These are phyloP conservation scores for Hydriomena furcata DNA, from an alignment of 2,888 invertebrate genomes.

Conservation along the genomic window DNA sequence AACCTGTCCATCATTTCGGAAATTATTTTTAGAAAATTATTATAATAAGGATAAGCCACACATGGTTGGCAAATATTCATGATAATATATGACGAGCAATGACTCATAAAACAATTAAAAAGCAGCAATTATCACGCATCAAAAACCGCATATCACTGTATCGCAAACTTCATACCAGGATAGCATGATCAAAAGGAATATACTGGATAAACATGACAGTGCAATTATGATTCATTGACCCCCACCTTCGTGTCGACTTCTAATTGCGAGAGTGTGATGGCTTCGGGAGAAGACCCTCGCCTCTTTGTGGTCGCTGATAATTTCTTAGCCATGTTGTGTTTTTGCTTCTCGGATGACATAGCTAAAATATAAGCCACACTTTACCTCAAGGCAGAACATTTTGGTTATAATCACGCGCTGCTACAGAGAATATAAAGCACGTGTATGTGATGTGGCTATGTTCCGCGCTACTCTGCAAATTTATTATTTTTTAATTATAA, in stretches of 20 bases:
- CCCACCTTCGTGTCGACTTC: slow-evolving; percentile 52
- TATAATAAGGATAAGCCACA: too few species aligned
- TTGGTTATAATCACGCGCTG: too few species aligned
- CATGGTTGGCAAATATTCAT: too few species aligned
- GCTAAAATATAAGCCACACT: too few species aligned
- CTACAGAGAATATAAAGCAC: too few species aligned
- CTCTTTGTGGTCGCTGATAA: slow-evolving; percentile 49
- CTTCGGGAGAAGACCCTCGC: slow-evolving; percentile 51
- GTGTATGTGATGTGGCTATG: too few species aligned
- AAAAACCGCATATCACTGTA: slow-evolving; percentile 24
- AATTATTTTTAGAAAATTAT: too few species aligned
- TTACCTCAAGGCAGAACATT: too few species aligned
- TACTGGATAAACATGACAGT: slow-evolving; percentile 32
- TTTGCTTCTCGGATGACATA: slow-evolving; percentile 51
- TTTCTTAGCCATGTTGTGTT: slow-evolving; percentile 51
- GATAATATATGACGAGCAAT: slow-evolving; percentile 8
- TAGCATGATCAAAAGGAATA: slow-evolving; percentile 38
- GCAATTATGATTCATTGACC: slow-evolving; percentile 33
- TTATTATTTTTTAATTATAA: too few species aligned
- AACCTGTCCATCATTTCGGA: too few species aligned
- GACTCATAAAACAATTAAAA: slow-evolving; percentile 20
- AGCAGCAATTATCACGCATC: slow-evolving; percentile 32
- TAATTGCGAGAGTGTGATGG: slow-evolving; percentile 48
- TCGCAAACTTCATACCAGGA: slow-evolving; percentile 28
- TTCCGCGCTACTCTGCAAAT: too few species aligned